Evolutionary conservation across 2,797 vertebrate genomes (phyloP).

Genomic region (Serranus cabrilla): DNA sequence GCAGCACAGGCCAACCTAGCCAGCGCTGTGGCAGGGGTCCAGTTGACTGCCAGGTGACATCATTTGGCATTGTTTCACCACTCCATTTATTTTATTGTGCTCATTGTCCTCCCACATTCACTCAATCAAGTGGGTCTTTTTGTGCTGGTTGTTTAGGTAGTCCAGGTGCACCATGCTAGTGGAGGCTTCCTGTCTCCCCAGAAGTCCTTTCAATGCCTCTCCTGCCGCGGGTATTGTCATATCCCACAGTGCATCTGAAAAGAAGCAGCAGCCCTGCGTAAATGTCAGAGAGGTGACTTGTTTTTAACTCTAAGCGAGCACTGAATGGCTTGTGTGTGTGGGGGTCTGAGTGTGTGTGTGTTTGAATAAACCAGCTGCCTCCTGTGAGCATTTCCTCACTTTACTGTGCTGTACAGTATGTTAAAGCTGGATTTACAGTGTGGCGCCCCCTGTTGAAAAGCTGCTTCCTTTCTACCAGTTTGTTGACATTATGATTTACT

Average conservation of each 20-base stretch:
- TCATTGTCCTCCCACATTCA: conserved; percentile 78
- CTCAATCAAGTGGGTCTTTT: conserved; percentile 79
- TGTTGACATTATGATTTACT: conserved; percentile 46
- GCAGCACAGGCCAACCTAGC: conserved; percentile 46
- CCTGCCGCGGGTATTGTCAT: conserved; percentile 81
- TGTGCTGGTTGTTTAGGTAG: conserved; percentile 79
- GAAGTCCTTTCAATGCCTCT: conserved; percentile 79
- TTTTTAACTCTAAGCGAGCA: conserved; percentile 80
- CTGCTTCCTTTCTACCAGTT: conserved; percentile 15
- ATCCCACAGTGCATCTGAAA: conserved; percentile 81
- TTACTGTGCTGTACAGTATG: conserved; percentile 33
- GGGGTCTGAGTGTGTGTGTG: conserved; percentile 19
- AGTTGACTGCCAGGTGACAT: conserved; percentile 81
- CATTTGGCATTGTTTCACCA: conserved; percentile 79
- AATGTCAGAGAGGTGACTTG: conserved; percentile 84
- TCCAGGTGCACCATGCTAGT: conserved; percentile 79
- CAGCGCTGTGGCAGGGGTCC: conserved; percentile 60
- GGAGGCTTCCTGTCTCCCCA: conserved; percentile 79
- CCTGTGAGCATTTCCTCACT: conserved; percentile 50
- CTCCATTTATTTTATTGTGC: conserved; percentile 79
- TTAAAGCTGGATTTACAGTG: conserved; percentile 49
- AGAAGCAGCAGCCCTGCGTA: conserved; percentile 78
- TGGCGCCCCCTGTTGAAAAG: conserved; percentile 72
- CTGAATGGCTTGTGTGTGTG: conserved; percentile 31
- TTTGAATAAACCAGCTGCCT: conserved; percentile 65